These are phyloP conservation scores for Drosophila subsilvestris DNA, from an alignment of 2,888 invertebrate genomes.

Conservation along the genomic window DNA sequence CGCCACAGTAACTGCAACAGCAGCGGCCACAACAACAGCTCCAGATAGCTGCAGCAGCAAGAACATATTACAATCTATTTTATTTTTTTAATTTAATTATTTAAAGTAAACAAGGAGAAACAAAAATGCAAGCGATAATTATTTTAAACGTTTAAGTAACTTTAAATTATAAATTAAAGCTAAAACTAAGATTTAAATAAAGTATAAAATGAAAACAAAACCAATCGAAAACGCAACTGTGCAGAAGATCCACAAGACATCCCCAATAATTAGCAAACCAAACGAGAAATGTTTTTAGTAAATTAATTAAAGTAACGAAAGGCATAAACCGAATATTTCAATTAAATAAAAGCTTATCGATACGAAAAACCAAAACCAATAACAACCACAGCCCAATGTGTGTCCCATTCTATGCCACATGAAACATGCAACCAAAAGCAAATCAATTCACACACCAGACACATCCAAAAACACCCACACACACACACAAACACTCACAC, in stretches of 20 bases:
- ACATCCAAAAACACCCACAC: slow-evolving; percentile 30
- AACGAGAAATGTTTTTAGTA: slow-evolving; percentile 58
- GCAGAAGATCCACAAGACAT: slow-evolving; percentile 39
- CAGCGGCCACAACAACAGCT: slow-evolving; percentile 44
- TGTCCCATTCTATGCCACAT: slow-evolving; percentile 22
- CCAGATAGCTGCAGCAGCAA: slow-evolving; percentile 62
- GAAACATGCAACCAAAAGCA: slow-evolving; percentile 23
- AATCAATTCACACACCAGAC: slow-evolving; percentile 48
- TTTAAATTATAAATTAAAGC: slow-evolving; percentile 84
- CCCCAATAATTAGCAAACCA: slow-evolving; percentile 53
- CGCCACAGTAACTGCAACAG: slow-evolving; percentile 42
- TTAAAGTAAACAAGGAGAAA: slow-evolving; percentile 78
- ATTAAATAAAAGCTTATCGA: slow-evolving; percentile 37
- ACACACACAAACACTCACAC: slow-evolving; percentile 37
- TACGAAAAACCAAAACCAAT: slow-evolving; percentile 31
- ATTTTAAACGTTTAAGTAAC: slow-evolving; percentile 84
- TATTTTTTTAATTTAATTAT: slow-evolving; percentile 84
- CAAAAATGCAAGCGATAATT: slow-evolving; percentile 83
- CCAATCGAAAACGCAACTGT: slow-evolving; percentile 49
- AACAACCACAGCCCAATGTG: slow-evolving; percentile 15
- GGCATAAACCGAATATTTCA: slow-evolving; percentile 49
- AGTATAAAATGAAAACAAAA: slow-evolving; percentile 67
- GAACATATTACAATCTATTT: slow-evolving; percentile 77
- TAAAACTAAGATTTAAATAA: slow-evolving; percentile 82
- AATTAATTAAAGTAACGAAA: slow-evolving; percentile 55